Evolutionary conservation across 2,797 vertebrate species (phyloP).

Genomic region (Typhlichthys subterraneus): DNA sequence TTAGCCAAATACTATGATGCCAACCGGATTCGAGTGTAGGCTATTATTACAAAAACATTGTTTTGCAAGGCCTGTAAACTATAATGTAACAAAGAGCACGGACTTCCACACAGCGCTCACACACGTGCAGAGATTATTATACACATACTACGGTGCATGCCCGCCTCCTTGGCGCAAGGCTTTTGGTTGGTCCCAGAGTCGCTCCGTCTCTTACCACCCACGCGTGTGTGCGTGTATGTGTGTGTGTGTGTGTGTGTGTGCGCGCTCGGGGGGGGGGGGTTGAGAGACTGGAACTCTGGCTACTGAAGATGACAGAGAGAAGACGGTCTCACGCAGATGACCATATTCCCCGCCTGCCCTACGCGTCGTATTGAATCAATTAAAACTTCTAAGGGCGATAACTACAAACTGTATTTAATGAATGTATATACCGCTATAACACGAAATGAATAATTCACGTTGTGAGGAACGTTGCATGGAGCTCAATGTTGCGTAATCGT

Average conservation of each 20-base stretch:
- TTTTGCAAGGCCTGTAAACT: too few relatives aligned
- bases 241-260: constrained; percentile 8
- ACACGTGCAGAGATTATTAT: background rate
- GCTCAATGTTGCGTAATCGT: constrained; percentile 59
- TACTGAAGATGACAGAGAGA: constrained; percentile 2
- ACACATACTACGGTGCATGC: constrained; percentile 13
- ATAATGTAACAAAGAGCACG: background rate
- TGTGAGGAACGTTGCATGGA: constrained; percentile 45
- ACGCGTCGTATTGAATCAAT: constrained; percentile 3
- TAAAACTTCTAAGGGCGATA: constrained; percentile 23
- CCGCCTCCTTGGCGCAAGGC: constrained; percentile 60
- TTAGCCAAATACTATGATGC: too few relatives aligned
- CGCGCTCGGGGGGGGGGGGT: background rate
- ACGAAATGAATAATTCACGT: constrained; percentile 43
- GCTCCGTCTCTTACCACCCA: constrained; percentile 63
- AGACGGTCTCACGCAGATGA: constrained; percentile 47
- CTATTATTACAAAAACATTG: too few relatives aligned
- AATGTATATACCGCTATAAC: constrained; percentile 17
- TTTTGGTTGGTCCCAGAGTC: constrained; percentile 68
- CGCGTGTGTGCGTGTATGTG: constrained; percentile 22
- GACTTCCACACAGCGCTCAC: background rate
- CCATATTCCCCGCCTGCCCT: constrained; percentile 16
- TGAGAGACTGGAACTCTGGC: constrained; percentile 21
- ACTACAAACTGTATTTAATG: constrained; percentile 25
- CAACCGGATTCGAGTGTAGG: too few relatives aligned